Evolutionary conservation across 2,113 vertebrate genomes (phyloP).

Genomic region (Hydrochoerus hydrochaeris): DNA sequence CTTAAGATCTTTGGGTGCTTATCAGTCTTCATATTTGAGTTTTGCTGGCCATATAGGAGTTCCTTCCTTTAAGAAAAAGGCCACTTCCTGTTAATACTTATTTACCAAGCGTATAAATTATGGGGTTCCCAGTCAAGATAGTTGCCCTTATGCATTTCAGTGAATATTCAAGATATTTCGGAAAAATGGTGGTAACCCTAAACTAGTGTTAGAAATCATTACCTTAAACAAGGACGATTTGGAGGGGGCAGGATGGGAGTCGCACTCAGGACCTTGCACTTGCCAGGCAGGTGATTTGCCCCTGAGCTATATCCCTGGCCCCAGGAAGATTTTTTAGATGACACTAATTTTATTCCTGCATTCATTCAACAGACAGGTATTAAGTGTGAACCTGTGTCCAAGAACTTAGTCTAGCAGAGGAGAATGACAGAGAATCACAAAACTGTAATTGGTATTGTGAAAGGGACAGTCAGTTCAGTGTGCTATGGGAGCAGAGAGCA

Average conservation of each 20-base stretch:
- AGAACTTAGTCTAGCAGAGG: conserved; percentile 13
- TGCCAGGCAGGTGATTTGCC: too few relatives aligned
- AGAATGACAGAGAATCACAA: background rate
- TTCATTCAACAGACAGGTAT: background rate
- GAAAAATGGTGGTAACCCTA: background rate
- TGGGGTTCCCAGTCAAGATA: background rate
- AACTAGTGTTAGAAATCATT: conserved; percentile 25
- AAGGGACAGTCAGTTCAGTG: background rate
- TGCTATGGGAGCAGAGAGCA: background rate
- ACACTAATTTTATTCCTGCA: background rate
- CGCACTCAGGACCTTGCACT: too few relatives aligned
- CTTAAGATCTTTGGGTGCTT: background rate
- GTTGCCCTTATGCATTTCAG: background rate
- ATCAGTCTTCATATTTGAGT: conserved; percentile 22
- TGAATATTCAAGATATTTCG: conserved; percentile 10
- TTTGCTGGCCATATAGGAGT: background rate
- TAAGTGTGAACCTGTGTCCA: background rate
- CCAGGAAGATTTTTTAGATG: background rate
- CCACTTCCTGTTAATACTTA: background rate
- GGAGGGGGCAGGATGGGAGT: too few relatives aligned
- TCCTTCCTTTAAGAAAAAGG: conserved; percentile 17
- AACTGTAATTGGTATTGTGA: background rate
- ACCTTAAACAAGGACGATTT: background rate
- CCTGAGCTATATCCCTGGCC: too few relatives aligned
- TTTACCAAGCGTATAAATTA: conserved; percentile 14